These are phyloP conservation scores for Steinernema hermaphroditum DNA, from an alignment of 2,888 invertebrate genomes.

Conservation along the genomic window DNA sequence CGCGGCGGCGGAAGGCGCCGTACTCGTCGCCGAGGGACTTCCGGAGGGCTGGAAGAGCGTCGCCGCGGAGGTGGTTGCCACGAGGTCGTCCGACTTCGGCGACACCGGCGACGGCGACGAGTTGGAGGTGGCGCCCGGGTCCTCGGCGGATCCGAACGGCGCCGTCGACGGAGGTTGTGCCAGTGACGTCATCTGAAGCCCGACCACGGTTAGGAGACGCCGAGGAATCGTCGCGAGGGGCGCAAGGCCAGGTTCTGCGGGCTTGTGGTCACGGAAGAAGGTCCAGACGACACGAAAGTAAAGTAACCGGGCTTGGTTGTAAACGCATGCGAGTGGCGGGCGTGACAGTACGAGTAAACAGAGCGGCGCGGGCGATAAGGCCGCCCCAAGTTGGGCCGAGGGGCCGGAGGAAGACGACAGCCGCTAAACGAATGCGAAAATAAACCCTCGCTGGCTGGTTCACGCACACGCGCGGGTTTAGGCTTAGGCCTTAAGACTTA, in stretches of 20 bases:
- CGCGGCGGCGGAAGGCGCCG: not conserved
- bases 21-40: not conserved
- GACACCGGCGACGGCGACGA: constrained; percentile 12
- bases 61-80: constrained; percentile 8
- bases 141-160: constrained; percentile 16
- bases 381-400: not conserved
- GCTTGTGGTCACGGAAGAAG: not conserved
- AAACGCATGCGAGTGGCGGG: too few relatives aligned
- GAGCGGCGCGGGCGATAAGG: not conserved
- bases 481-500: constrained; percentile 31
- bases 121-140: constrained; percentile 22
- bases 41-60: constrained; percentile 12
- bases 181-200: constrained; percentile 25
- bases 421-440: constrained; percentile 28
- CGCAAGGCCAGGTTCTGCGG: not conserved
- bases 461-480: constrained; percentile 31
- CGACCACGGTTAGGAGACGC: too few relatives aligned
- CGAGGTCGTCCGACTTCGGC: constrained; percentile 25
- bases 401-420: constrained; percentile 4
- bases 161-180: constrained; percentile 26
- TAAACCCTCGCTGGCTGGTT: constrained; percentile 30
- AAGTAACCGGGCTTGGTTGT: too few relatives aligned
- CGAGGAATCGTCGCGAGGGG: too few relatives aligned
- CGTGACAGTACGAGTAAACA: not conserved
- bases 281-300: too few relatives aligned